These are phyloP conservation scores for Ptyas mucosa DNA, from an alignment of 2,113 vertebrate genomes.

Conservation along the genomic window DNA sequence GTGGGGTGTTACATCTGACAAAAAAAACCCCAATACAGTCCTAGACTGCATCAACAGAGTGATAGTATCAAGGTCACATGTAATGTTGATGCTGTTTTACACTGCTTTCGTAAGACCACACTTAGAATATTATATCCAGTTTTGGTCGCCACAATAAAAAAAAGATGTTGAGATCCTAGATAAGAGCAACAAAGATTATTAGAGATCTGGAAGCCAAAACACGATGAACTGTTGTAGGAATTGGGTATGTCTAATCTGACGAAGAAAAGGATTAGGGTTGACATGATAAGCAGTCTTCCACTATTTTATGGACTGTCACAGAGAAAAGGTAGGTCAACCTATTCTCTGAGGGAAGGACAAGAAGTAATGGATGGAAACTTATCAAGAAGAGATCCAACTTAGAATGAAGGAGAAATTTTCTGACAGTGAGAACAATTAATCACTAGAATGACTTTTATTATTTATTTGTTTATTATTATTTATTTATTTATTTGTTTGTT, in stretches of 20 bases:
- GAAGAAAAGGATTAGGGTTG: neutral
- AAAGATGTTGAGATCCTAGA: neutral
- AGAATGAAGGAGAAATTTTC: neutral
- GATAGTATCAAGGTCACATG: neutral
- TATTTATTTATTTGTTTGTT: no score
- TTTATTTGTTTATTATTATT: no score
- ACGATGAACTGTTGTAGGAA: neutral
- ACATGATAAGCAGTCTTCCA: neutral
- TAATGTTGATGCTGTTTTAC: no score
- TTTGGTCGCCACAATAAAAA: neutral
- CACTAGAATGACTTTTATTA: neutral
- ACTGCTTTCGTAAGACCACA: neutral
- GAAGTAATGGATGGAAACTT: neutral
- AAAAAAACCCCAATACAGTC: neutral
- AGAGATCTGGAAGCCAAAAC: neutral
- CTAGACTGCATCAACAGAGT: neutral
- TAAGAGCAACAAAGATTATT: neutral
- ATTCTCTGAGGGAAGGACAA: neutral
- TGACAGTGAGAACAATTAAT: neutral
- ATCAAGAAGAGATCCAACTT: neutral
- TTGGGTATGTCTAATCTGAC: neutral
- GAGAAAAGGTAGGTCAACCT: neutral
- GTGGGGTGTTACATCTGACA: neutral
- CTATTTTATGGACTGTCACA: neutral
- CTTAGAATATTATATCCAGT: neutral